Percentiles rank a stretch among this genome's conserved stretches.
Evolutionary conservation across 2,797 vertebrate genomes (phyloP).

Genomic region (Cyprinodon diabolis): DNA sequence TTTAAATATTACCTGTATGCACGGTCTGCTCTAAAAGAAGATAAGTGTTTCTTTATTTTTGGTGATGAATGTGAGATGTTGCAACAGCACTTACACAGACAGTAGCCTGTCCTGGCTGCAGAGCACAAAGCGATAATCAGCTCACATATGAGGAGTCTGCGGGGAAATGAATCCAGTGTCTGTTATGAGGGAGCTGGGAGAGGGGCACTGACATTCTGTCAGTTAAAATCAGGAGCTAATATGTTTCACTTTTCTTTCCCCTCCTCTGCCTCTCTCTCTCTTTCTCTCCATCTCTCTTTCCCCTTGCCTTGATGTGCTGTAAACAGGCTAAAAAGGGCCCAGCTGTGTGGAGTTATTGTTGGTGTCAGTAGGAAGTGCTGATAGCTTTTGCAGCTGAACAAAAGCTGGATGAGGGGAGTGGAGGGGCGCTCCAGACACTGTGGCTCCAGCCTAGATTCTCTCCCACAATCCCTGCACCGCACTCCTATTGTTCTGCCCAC

Average conservation of each 20-base stretch:
- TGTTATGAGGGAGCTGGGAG: constrained; percentile 32
- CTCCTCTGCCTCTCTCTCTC: constrained; percentile 61
- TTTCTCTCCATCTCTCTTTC: constrained; percentile 50
- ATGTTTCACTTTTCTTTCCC: constrained; percentile 83
- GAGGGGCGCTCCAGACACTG: constrained; percentile 87
- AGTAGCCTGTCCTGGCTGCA: constrained; percentile 44
- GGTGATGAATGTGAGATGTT: constrained; percentile 49
- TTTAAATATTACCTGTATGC: constrained; percentile 43
- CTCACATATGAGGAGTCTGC: constrained; percentile 37
- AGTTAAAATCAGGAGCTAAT: constrained; percentile 83
- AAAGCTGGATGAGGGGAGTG: constrained; percentile 88
- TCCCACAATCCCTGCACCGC: constrained; percentile 87
- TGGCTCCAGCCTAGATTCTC: constrained; percentile 89
- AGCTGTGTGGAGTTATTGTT: constrained; percentile 91
- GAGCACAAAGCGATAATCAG: constrained; percentile 43
- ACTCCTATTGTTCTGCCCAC: constrained; percentile 85
- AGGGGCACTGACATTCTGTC: constrained; percentile 70
- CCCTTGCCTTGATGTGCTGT: constrained; percentile 85
- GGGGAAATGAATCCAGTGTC: constrained; percentile 52
- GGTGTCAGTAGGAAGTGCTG: constrained; percentile 90
- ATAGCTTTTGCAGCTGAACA: constrained; percentile 91
- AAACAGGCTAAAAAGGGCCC: constrained; percentile 89
- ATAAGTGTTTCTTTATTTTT: constrained; percentile 31
- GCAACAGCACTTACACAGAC: constrained; percentile 45
- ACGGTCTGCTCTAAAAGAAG: constrained; percentile 27